Conservation (phyloP, 2,888 invertebrate genomes). For the Didymodactylos carnosus region DNA sequence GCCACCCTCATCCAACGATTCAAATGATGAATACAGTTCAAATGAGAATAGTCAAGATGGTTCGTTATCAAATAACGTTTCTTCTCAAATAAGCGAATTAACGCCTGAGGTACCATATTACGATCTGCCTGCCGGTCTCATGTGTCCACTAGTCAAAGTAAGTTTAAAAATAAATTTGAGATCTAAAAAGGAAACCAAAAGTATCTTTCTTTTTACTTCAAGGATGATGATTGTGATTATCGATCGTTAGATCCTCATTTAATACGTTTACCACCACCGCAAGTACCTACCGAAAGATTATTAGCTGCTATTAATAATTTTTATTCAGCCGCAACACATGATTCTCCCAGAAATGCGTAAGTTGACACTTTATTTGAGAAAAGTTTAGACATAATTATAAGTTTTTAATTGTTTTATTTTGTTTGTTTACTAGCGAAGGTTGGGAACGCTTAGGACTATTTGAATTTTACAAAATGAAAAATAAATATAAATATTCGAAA, state of each 20-base stretch:
- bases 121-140: slow-evolving; percentile 84
- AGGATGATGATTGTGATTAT: slow-evolving; percentile 72
- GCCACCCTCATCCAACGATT: slow-evolving; percentile 29
- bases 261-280: slow-evolving; percentile 76
- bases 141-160: slow-evolving; percentile 84
- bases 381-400: too few species aligned
- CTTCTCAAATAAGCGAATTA: too few species aligned
- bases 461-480: slow-evolving; percentile 91
- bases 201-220: slow-evolving; percentile 14
- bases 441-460: slow-evolving; percentile 94
- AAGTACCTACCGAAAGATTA: slow-evolving; percentile 75
- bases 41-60: neutral
- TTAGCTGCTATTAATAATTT: slow-evolving; percentile 84
- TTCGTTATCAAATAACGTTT: too few species aligned
- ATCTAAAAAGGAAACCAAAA: neutral
- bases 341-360: slow-evolving; percentile 45
- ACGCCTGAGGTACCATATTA: slow-evolving; percentile 68
- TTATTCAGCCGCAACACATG: slow-evolving; percentile 79
- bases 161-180: slow-evolving; percentile 19
- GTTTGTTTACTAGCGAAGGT: slow-evolving; percentile 47
- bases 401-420: neutral
- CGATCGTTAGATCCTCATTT: slow-evolving; percentile 66
- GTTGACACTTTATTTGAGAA: neutral
- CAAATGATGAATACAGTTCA: slow-evolving; percentile 12
- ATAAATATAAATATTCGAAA: slow-evolving; percentile 36